These are phyloP conservation scores for Leptodactylus fallax DNA, from an alignment of 2,797 vertebrate genomes.

Conservation along the genomic window DNA sequence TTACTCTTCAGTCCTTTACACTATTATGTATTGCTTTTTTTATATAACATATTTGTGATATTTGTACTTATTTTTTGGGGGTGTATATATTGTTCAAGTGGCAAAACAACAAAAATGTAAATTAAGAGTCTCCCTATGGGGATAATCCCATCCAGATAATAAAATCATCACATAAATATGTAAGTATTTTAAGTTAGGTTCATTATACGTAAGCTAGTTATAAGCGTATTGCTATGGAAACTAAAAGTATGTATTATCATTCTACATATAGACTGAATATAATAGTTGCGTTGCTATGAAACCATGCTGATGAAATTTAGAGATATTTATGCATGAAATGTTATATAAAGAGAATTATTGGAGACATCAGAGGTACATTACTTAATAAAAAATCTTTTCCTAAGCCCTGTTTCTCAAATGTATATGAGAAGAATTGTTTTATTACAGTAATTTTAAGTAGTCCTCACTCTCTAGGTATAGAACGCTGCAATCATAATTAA, in stretches of 20 bases:
- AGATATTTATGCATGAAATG: background rate
- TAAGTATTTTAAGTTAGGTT: constrained; percentile 24
- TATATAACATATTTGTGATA: background rate
- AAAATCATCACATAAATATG: constrained; percentile 15
- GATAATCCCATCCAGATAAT: background rate
- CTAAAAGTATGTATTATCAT: constrained; percentile 45
- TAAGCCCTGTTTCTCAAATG: background rate
- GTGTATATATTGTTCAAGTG: background rate
- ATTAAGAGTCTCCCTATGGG: background rate
- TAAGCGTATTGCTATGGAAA: constrained; percentile 51
- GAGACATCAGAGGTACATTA: background rate
- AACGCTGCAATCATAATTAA: too few relatives aligned
- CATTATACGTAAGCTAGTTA: constrained; percentile 32
- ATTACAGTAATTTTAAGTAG: background rate
- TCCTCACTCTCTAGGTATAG: too few relatives aligned
- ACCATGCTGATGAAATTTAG: background rate
- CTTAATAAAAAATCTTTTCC: background rate
- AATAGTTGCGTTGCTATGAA: constrained; percentile 54
- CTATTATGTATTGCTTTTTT: background rate
- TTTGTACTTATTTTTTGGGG: background rate
- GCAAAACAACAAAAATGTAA: background rate
- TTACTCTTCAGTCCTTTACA: background rate
- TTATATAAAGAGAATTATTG: background rate
- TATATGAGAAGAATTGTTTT: background rate
- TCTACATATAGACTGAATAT: constrained; percentile 35